Evolutionary conservation across 2,888 invertebrate species (phyloP), one percentile per base, ranked within the genome.

Genomic region (Brassicogethes aeneus): DNA sequence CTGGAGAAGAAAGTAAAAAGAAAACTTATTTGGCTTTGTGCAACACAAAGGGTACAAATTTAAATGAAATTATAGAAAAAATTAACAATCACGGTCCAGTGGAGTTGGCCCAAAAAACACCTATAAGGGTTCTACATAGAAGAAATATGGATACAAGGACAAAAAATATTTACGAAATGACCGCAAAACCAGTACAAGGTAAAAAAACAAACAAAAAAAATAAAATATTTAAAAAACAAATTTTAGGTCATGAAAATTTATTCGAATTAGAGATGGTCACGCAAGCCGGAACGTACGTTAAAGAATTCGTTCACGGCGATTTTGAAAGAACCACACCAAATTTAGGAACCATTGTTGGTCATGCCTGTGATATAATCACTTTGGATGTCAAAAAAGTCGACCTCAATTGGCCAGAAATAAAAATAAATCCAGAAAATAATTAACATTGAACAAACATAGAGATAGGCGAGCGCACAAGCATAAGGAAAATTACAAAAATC

Each of bases 221-320:
- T 39, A 43, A 31, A n/a, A 34, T 32, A 40, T 17, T 40, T 23
- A 34, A 42, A 36, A 40, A n/a, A 23, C 10, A 7, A 10, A 5
- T 32, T 32, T 12, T 60, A 74, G 75, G 52, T 3, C 65, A 70
- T 46, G 59, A 67, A 1, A 63, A 70, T 47, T 67, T 81, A 37
- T 78, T 94, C 54, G 70, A 75, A 35, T 57, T 93, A 16, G 74
- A 77, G 44, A 54, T 93, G 14, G 76, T 76, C 36, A 89, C 92
- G 1, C 86, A 91, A 60, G 95, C 95, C 7, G 95, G 95, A 32
- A 92, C 94, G 30, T 99, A 99, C 64, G 81, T 99, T 1, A 99
- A 99, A 70, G 97, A 99, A 72, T 90, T 97, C 72, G 87, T 91
- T 14, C 94, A 97, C 69, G 92, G 96, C 2, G 97, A 99, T 71